Conservation (phyloP, 2,888 invertebrate species). For the Cyclophora punctaria region DNA sequence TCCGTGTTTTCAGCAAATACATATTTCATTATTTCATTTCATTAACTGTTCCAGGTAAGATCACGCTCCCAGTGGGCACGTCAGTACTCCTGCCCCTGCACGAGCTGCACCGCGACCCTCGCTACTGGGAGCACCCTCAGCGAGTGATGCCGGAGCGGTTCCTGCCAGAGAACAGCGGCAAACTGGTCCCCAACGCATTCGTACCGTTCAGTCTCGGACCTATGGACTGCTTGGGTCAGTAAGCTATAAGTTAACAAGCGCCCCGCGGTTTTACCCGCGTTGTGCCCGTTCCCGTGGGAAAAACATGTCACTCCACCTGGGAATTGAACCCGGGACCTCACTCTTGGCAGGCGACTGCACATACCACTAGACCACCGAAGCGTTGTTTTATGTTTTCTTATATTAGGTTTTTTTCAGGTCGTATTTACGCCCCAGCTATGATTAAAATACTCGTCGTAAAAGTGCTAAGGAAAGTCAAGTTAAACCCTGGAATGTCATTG, state of each 20-base stretch:
- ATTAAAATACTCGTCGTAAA: conserved; percentile 49
- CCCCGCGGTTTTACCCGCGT: no score
- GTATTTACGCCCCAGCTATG: conserved; percentile 48
- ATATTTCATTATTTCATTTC: not conserved
- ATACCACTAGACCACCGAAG: no score
- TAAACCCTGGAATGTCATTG: conserved; percentile 35
- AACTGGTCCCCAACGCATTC: conserved; percentile 48
- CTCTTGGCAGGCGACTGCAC: no score
- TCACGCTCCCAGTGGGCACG: conserved; percentile 48
- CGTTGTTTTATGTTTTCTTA: not conserved
- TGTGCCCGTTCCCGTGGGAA: no score
- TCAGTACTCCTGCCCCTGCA: conserved; percentile 51
- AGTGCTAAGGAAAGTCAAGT: conserved; percentile 29
- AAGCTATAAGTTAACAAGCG: no score
- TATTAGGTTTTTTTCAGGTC: conserved; percentile 29
- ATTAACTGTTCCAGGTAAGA: conserved; percentile 34
- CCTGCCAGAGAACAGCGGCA: conserved; percentile 42
- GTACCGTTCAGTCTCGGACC: conserved; percentile 57
- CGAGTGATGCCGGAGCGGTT: conserved; percentile 52
- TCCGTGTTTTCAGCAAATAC: no score
- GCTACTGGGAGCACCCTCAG: conserved; percentile 49
- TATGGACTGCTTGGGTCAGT: conserved; percentile 60
- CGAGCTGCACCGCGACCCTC: conserved; percentile 46
- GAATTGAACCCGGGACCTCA: no score
- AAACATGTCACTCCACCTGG: no score